These are phyloP conservation scores for Alfaro cultratus DNA, from an alignment of 2,797 vertebrate genomes.

Conservation along the genomic window DNA sequence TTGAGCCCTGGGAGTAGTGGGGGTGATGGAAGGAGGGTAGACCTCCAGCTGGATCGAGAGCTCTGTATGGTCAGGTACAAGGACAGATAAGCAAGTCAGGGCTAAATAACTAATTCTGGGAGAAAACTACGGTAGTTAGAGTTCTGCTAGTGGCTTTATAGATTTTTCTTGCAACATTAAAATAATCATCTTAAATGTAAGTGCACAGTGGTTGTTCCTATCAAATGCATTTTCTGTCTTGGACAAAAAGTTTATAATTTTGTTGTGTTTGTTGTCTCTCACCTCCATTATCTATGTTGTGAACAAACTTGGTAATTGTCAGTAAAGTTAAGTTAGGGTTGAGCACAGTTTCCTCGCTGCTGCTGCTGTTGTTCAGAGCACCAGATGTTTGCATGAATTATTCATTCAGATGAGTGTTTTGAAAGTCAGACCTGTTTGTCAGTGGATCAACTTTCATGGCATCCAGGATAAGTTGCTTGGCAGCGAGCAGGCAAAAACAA, in stretches of 20 bases:
- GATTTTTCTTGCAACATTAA: neutral
- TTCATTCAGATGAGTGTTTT: slow-evolving; percentile 64
- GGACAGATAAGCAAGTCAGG: neutral
- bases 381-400: slow-evolving; percentile 70
- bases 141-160: neutral
- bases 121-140: neutral
- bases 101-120: neutral
- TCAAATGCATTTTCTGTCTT: neutral
- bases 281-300: neutral
- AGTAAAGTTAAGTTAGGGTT: slow-evolving; percentile 29
- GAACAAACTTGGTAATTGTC: slow-evolving; percentile 22
- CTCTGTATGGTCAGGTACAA: neutral
- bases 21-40: neutral
- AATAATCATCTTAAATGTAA: neutral
- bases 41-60: neutral
- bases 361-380: slow-evolving; percentile 54
- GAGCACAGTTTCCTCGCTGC: slow-evolving; percentile 32
- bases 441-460: slow-evolving; percentile 53
- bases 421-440: slow-evolving; percentile 57
- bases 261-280: neutral
- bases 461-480: slow-evolving; percentile 39
- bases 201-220: neutral
- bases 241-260: neutral
- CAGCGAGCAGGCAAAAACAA: slow-evolving; percentile 63
- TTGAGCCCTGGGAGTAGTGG: neutral